These are phyloP conservation scores for Oxytorus armatus DNA, from an alignment of 2,888 invertebrate species.

Conservation along the genomic window DNA sequence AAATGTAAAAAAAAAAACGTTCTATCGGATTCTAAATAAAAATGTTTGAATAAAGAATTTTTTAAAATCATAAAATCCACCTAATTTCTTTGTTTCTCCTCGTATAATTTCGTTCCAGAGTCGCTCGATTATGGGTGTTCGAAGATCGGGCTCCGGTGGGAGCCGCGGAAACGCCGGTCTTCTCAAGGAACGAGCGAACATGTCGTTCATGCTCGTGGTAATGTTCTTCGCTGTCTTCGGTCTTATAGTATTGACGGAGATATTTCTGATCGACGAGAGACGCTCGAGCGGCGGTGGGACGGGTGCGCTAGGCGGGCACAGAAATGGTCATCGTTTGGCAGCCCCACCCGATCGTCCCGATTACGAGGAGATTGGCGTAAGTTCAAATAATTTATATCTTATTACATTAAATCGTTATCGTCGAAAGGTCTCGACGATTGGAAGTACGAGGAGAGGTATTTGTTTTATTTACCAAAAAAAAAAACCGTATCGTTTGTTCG, in stretches of 20 bases:
- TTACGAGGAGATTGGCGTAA: slow-evolving; percentile 88
- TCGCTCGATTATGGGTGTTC: slow-evolving; percentile 82
- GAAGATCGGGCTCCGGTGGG: slow-evolving; percentile 83
- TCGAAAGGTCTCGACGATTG: too few relatives aligned
- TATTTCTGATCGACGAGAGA: slow-evolving; percentile 88
- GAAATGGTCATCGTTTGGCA: slow-evolving; percentile 84
- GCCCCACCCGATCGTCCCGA: slow-evolving; percentile 86
- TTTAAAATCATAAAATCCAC: neutral
- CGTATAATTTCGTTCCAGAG: slow-evolving; percentile 66
- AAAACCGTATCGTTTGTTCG: too few relatives aligned
- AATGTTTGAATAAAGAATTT: too few relatives aligned
- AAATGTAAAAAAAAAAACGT: too few relatives aligned
- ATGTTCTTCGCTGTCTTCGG: slow-evolving; percentile 96
- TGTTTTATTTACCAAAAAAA: too few relatives aligned
- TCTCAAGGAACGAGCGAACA: slow-evolving; percentile 91
- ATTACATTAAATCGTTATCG: too few relatives aligned
- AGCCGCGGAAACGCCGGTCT: slow-evolving; percentile 86
- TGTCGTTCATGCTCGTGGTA: slow-evolving; percentile 95
- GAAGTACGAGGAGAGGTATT: too few relatives aligned
- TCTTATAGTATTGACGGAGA: slow-evolving; percentile 94
- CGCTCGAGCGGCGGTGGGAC: slow-evolving; percentile 86
- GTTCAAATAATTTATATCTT: slow-evolving; percentile 69
- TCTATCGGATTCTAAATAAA: too few relatives aligned
- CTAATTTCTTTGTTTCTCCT: slow-evolving; percentile 12
- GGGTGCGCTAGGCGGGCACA: slow-evolving; percentile 85